phyloP scores from a whole-genome alignment of 1,140 invertebrate species.

The Drosophila carrolli region DNA sequence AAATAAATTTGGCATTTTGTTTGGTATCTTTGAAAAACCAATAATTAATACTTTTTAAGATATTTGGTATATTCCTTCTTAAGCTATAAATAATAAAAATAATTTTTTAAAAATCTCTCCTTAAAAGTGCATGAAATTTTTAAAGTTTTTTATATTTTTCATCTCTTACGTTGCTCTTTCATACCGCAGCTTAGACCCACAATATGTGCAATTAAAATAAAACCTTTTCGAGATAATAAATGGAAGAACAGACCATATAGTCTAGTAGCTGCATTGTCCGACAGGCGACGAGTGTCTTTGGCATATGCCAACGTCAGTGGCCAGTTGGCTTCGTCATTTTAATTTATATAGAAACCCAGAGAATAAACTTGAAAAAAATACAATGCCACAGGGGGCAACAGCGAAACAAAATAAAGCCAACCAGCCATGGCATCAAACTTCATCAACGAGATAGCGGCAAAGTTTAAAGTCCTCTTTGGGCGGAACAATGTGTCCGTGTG shows the following conservation, averaged over 20 bases:
- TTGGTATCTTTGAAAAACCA: too few species aligned
- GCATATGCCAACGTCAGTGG: constrained; percentile 61
- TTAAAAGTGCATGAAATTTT: too few species aligned
- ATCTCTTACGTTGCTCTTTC: too few species aligned
- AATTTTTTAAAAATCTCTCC: too few species aligned
- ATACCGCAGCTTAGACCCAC: background rate
- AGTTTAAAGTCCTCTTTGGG: constrained; percentile 63
- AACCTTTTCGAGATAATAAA: background rate
- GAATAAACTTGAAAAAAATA: constrained; percentile 31
- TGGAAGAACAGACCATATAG: constrained; percentile 19
- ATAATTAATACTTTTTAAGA: too few species aligned
- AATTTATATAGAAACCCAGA: constrained; percentile 53
- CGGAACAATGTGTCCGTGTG: constrained; percentile 49
- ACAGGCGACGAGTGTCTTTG: constrained; percentile 30
- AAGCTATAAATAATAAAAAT: too few species aligned
- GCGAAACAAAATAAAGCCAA: constrained; percentile 57
- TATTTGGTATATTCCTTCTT: too few species aligned
- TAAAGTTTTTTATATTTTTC: too few species aligned
- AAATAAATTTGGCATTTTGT: too few species aligned
- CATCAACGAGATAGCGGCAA: constrained; percentile 76
- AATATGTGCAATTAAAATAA: constrained; percentile 4
- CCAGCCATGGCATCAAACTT: constrained; percentile 75
- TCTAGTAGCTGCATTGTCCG: constrained; percentile 53
- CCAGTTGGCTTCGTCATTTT: constrained; percentile 55
- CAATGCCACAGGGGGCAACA: constrained; percentile 37